Percentiles rank a stretch among this genome's conserved stretches.
Conservation (phyloP, 2,113 vertebrate genomes). For the Muntiacus reevesi region DNA sequence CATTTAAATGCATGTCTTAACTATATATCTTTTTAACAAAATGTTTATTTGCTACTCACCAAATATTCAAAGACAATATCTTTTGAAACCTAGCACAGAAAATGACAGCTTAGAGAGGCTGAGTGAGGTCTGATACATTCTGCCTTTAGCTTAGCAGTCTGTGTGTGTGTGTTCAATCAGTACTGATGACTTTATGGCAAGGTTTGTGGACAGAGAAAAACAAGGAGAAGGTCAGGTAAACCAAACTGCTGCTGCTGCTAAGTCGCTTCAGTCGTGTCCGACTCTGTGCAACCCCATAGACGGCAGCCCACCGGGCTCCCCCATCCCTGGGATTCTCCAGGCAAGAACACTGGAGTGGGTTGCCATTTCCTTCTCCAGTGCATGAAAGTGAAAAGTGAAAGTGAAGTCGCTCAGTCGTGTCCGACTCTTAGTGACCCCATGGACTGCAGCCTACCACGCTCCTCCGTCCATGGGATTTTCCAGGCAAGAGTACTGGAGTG, state of each 20-base stretch:
- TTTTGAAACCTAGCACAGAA: background rate
- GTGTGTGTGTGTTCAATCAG: background rate
- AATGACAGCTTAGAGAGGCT: background rate
- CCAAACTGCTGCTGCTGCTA: background rate
- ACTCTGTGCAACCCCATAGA: too few relatives aligned
- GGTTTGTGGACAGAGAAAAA: background rate
- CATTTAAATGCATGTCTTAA: background rate
- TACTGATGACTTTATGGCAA: background rate
- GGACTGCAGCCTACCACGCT: too few relatives aligned
- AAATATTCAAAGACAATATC: background rate
- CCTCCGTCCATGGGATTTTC: too few relatives aligned
- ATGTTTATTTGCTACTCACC: background rate
- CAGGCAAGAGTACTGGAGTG: too few relatives aligned
- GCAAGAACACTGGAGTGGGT: too few relatives aligned
- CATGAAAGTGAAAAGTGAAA: too few relatives aligned
- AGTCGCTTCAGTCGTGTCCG: fast-evolving
- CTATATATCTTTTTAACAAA: background rate
- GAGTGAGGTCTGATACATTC: background rate
- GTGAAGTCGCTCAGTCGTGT: too few relatives aligned
- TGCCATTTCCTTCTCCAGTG: too few relatives aligned
- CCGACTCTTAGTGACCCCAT: too few relatives aligned
- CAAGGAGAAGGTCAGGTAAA: background rate
- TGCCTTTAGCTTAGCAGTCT: background rate
- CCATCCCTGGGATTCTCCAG: too few relatives aligned
- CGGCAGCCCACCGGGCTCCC: too few relatives aligned